Evolutionary conservation across 2,888 invertebrate species (phyloP), one percentile per base, ranked within the genome.

Genomic region (Heliconius ismenius): DNA sequence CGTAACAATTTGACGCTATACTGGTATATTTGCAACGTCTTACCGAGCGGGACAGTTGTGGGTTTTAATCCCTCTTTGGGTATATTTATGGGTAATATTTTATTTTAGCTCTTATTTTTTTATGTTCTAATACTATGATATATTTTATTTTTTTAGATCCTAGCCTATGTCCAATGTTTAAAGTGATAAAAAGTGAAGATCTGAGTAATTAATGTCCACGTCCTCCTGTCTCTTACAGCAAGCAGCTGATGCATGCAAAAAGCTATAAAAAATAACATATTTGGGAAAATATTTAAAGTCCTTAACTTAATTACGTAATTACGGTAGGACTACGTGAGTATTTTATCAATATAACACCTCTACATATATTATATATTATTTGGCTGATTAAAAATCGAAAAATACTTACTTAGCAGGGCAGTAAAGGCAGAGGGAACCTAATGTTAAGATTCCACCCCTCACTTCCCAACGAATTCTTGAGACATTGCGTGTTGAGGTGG

Each of bases 1-100:
- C 32, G 65, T 39, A 64, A 65, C 67, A 75, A 78, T 65, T 60
- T 68, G 3, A 43, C 15, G 43, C 43, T 67, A 1, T 15, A 18
- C n/a, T 65, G 24, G 24, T 3, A 39, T 3, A 67, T 21, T 67
- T 65, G 18, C 43, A 67, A 15, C 39, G 24, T 36, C n/a, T 39
- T 24, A 65, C 32, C n/a, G 36, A 36, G 13, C 21, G 6, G 4
- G n/a, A 36, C 21, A n/a, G n/a, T 67, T 67, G 13, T 39, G 65
- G 65, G 39, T 39, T 67, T n/a, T n/a, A 36, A 67, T 24, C 24
- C 58, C 11, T 4, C 49, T 49, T 11, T 39, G 32, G 32, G 9
- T 32, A 32, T 32, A 6, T 32, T 7, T 32, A 32, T 32, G 0
- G 32, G 7, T 32, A 49, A 49, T 49, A 49, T 49, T 49, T 18